Base-by-base conservation (phyloP, 1,140 invertebrate genomes). In the Lutraria rhynchaena region DNA sequence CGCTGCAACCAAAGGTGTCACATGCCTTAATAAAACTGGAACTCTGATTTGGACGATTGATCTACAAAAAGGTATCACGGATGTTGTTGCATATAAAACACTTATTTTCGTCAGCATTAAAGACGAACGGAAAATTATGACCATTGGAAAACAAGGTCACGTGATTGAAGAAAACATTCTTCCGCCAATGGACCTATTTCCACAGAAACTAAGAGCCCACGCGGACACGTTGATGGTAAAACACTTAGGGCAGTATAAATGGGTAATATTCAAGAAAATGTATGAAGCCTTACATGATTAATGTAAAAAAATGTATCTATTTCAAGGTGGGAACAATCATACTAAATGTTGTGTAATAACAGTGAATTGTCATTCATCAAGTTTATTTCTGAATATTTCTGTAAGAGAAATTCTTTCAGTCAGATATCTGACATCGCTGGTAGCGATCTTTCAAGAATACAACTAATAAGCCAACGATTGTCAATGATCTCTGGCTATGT, bases 91-190 rank as follows among this genome's bases (percentile, higher is more conserved):
- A 17, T 67, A 27, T 49, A 58, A 31, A 49, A 80, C 27, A 1
- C n/a, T 80, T 0, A 55, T 80, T 13, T 80, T 57, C 33, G 49
- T 44, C 7, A 44, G 29, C 4, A n/a, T 80, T 7, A 51, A 80
- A 49, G 53, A 80, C 46, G 76, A 80, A 33, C 33, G 49, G 5
- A 80, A 57, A 22, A 69, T 80, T 13, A 46, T 70, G 7, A 70
- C 65, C 3, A 80, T 80, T 44, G 76, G 76, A 24, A 69, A 80
- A 19, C 63, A 70, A 31, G 76, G 76, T 58, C 63, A 80, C 55
- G 76, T 80, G n/a, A 69, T 80, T 0, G 55, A 70, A 0, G 76
- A 80, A 29, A 80, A 80, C 46, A 70, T 80, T 31, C 53, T 80
- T 3, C 76, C 76, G 22, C 76, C 51, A 22, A 67, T 58, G 37